phyloP scores from a whole-genome alignment of 2,797 vertebrate genomes.

The Intellagama lesueurii region DNA sequence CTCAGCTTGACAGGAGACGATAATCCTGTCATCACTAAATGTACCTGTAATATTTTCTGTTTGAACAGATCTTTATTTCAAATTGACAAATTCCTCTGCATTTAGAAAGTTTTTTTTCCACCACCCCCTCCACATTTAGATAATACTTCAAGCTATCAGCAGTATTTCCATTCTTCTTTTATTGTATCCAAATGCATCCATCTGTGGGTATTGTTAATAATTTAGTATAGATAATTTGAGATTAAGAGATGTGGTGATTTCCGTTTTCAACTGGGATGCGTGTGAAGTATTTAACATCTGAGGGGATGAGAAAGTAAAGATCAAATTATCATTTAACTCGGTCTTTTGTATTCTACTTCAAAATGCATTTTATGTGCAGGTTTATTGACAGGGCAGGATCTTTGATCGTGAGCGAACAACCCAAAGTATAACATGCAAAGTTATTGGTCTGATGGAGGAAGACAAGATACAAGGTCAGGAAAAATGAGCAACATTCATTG shows the following conservation, averaged over 20 bases:
- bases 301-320: background rate
- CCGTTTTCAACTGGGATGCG: slow-evolving; percentile 36
- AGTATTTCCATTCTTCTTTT: slow-evolving; percentile 45
- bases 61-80: slow-evolving; percentile 53
- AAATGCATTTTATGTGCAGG: background rate
- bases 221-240: slow-evolving; percentile 24
- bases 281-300: slow-evolving; percentile 14
- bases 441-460: too few species aligned
- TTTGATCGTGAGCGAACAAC: too few species aligned
- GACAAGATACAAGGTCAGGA: too few species aligned
- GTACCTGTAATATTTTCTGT: slow-evolving; percentile 51
- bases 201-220: slow-evolving; percentile 28
- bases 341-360: slow-evolving; percentile 25
- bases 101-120: background rate
- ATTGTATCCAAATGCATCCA: slow-evolving; percentile 35
- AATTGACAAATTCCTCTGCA: background rate
- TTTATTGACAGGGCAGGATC: too few species aligned
- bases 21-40: slow-evolving; percentile 50
- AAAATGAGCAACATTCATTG: too few species aligned
- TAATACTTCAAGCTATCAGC: slow-evolving; percentile 26
- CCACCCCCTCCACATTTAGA: background rate
- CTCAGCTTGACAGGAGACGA: slow-evolving; percentile 36
- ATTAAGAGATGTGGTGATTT: background rate
- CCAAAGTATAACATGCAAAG: too few species aligned
- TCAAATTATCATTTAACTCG: background rate